Percentiles rank a stretch among this genome's conserved stretches.
phyloP scores from a whole-genome alignment of 2,113 vertebrate species.

The Sebastes fasciatus region DNA sequence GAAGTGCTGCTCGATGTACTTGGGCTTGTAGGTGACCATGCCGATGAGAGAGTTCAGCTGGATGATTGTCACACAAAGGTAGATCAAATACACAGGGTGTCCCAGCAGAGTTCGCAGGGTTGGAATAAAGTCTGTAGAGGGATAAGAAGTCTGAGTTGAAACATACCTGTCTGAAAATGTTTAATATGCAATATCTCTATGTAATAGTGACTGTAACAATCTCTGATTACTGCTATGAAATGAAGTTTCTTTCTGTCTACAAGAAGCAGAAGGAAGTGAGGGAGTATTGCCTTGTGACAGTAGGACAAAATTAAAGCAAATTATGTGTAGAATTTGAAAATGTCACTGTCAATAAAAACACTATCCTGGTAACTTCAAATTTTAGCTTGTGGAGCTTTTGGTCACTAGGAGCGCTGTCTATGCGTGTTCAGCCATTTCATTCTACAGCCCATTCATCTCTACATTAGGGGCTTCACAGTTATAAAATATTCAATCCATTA shows the following conservation, averaged over 20 bases:
- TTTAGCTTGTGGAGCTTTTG: not conserved
- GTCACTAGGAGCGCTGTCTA: not conserved
- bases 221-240: not conserved
- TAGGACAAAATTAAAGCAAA: not conserved
- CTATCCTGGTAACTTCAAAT: not conserved
- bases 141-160: not conserved
- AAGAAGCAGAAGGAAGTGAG: not conserved
- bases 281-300: not conserved
- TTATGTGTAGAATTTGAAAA: not conserved
- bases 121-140: conserved; percentile 85
- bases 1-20: conserved; percentile 94
- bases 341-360: conserved; percentile 1
- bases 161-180: not conserved
- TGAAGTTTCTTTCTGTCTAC: too few species aligned
- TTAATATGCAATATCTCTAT: conserved; percentile 1
- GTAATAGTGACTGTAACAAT: not conserved
- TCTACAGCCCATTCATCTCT: not conserved
- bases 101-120: conserved; percentile 87
- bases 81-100: conserved; percentile 86
- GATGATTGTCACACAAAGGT: conserved; percentile 83
- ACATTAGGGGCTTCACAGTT: not conserved
- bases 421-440: not conserved
- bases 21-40: conserved; percentile 89
- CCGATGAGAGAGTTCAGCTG: conserved; percentile 86
- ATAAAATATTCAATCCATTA: not conserved